Conservation (phyloP, 2,797 vertebrate genomes). For the Cyclura pinguis region DNA sequence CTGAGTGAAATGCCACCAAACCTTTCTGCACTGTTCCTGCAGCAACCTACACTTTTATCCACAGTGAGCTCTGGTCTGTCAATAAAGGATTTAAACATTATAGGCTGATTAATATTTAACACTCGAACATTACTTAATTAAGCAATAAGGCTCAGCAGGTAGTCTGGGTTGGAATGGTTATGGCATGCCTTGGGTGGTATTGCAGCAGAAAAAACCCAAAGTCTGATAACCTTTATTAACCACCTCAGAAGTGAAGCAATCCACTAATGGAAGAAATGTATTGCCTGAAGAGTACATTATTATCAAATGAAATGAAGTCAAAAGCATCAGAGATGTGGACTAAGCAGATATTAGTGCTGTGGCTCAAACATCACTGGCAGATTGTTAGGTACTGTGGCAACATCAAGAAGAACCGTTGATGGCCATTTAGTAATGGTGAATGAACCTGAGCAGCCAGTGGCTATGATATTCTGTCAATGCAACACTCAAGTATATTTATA, state of each 20-base stretch:
- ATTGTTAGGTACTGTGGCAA: constrained; percentile 25
- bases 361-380: constrained; percentile 27
- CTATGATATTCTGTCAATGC: not conserved
- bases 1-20: not conserved
- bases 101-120: constrained; percentile 61
- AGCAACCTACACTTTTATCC: constrained; percentile 24
- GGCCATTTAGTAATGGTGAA: constrained; percentile 39
- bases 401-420: constrained; percentile 40
- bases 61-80: not conserved
- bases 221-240: constrained; percentile 68
- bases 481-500: not conserved
- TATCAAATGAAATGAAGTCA: constrained; percentile 50
- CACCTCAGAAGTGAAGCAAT: constrained; percentile 58
- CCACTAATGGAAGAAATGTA: constrained; percentile 57
- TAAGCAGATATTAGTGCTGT: constrained; percentile 50
- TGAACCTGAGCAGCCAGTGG: constrained; percentile 26
- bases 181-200: constrained; percentile 46
- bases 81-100: constrained; percentile 56
- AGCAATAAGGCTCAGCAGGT: constrained; percentile 24
- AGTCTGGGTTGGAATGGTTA: constrained; percentile 29
- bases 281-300: constrained; percentile 56
- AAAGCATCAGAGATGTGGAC: constrained; percentile 46
- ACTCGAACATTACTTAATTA: constrained; percentile 65
- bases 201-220: constrained; percentile 58
- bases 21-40: not conserved